Base-by-base conservation (phyloP, 1,140 invertebrate species). In the Caenorhabditis briggsae region DNA sequence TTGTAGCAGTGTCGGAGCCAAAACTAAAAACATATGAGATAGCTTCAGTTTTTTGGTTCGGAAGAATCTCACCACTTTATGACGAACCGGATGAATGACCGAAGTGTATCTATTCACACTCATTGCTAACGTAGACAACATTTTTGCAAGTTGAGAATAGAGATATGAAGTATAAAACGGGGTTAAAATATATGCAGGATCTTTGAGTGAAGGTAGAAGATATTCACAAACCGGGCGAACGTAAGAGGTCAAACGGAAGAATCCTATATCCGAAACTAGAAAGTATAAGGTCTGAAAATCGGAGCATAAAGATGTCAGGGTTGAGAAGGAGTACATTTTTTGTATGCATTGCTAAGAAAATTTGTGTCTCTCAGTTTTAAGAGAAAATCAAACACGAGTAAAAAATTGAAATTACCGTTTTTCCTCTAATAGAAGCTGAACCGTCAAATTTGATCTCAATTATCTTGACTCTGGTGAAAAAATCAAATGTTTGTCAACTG, bases 31-130 rank as follows among this genome's bases (percentile, higher is more conserved):
- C 11, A 43, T 16, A 11, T 14, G 33, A 61, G 8, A 61, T 14
- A 64, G 20, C 0, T 2, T 20, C n/a, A n/a, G 20, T n/a, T 5
- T 3, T n/a, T 16, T n/a, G 2, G n/a, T n/a, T n/a, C 8, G 9
- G 0, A 20, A 20, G 18, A 16, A 14, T 11, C 5, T 46, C 18
- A 70, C 64, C 64, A 14, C 6, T 70, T 70, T 70, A 7, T 70
- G 64, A 8, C 43, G 20, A n/a, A 70, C 18, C 6, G 64, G 64
- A 70, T 43, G 18, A 18, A 18, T 70, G 14, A 70, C 41, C 6
- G 64, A 70, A 43, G 64, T 70, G 18, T 70, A 70, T 70, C 64
- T 43, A 46, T 70, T 70, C 5, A 70, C 16, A 18, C n/a, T 70
- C 64, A 70, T 70, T 0, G 16, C 33, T 41, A 70, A 46, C 2